These are phyloP conservation scores for Pterostichus madidus DNA, from an alignment of 2,888 invertebrate species.

Conservation along the genomic window DNA sequence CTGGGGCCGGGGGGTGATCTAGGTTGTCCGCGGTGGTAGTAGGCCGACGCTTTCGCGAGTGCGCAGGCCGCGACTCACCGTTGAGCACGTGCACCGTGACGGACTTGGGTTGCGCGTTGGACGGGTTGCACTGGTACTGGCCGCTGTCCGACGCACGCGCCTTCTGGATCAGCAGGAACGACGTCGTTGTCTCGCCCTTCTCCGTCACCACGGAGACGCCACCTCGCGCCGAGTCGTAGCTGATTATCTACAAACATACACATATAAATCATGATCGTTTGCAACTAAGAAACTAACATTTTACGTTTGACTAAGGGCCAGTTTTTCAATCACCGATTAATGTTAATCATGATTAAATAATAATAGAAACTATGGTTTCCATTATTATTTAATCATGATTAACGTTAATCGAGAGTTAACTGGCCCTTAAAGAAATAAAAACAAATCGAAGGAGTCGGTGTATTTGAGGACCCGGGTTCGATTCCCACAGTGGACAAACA, in stretches of 20 bases:
- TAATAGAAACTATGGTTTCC: too few species aligned
- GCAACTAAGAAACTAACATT: too few species aligned
- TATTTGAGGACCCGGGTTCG: too few species aligned
- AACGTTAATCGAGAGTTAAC: too few species aligned
- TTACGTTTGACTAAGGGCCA: too few species aligned
- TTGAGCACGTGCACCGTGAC: conserved; percentile 95
- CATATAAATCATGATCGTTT: too few species aligned
- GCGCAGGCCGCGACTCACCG: conserved; percentile 79
- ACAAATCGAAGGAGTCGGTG: too few species aligned
- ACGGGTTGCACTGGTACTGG: conserved; percentile 95
- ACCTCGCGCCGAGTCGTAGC: conserved; percentile 94
- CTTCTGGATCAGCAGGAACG: conserved; percentile 92
- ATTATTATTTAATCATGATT: too few species aligned
- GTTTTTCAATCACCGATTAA: too few species aligned
- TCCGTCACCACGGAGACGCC: conserved; percentile 95
- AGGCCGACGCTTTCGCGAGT: conserved; percentile 1
- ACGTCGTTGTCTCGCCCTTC: conserved; percentile 93
- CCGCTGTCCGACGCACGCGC: conserved; percentile 93
- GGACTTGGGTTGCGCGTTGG: conserved; percentile 94
- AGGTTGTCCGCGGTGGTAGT: neutral
- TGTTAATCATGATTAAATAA: too few species aligned
- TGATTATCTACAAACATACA: conserved; percentile 86
- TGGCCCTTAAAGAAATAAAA: too few species aligned
- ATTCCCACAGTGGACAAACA: too few species aligned
- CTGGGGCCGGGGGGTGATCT: neutral